These are phyloP conservation scores for Falco novaeseelandiae DNA, from an alignment of 2,797 vertebrate genomes.

Conservation along the genomic window DNA sequence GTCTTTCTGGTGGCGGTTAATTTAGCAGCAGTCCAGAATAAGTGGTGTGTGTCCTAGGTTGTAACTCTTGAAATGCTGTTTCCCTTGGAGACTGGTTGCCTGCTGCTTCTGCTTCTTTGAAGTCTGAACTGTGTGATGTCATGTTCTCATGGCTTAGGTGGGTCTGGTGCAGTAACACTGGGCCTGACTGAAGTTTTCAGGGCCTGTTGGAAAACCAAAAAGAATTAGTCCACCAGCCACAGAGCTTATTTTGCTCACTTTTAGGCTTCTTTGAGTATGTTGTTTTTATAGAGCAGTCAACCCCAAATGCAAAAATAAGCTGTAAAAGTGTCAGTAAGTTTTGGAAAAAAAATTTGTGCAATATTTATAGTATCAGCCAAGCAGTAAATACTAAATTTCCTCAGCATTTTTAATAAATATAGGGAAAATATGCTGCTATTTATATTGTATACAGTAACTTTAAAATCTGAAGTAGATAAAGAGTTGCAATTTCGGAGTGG, in stretches of 20 bases:
- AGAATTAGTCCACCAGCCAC: too few relatives aligned
- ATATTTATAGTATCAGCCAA: neutral
- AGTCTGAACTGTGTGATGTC: neutral
- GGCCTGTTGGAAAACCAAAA: neutral
- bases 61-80: neutral
- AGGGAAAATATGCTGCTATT: accelerated
- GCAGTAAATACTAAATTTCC: neutral
- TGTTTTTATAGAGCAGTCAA: neutral
- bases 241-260: neutral
- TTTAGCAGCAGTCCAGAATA: neutral
- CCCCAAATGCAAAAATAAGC: neutral
- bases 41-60: neutral
- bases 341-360: neutral
- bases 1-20: neutral
- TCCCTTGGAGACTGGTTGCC: neutral
- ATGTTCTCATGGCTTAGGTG: neutral
- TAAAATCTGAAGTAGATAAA: neutral
- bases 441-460: neutral
- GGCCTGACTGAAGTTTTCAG: neutral
- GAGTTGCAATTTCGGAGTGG: neutral
- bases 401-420: neutral
- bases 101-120: neutral
- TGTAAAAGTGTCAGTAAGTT: neutral
- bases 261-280: neutral
- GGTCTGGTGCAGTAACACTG: neutral